A percentile compares a stretch with the other conserved stretches of the same genome.
Evolutionary conservation across 2,113 vertebrate species (phyloP).

Genomic region (Nipponia nippon): DNA sequence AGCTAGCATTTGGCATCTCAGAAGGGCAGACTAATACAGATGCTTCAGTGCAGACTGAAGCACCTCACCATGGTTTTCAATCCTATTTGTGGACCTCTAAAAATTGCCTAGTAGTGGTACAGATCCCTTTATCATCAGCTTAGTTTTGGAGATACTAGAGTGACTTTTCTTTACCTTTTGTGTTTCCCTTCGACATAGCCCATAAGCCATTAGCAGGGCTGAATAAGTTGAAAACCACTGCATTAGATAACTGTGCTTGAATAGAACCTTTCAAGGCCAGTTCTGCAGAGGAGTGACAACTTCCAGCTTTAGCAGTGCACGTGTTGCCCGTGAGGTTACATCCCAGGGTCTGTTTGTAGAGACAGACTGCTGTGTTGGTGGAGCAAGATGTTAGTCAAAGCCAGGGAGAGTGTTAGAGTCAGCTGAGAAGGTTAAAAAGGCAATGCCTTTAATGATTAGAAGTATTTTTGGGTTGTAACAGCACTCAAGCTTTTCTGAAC

Average conservation of each 20-base stretch:
- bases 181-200: neutral
- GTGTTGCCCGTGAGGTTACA: neutral
- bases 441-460: slow-evolving; percentile 25
- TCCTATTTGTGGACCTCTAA: neutral
- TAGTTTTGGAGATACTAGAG: neutral
- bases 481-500: slow-evolving; percentile 32
- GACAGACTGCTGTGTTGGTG: neutral
- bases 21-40: neutral
- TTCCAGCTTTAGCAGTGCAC: neutral
- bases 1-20: neutral
- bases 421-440: slow-evolving; percentile 4
- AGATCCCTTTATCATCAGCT: neutral
- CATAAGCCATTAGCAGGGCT: neutral
- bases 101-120: neutral
- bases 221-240: neutral
- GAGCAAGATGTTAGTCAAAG: neutral
- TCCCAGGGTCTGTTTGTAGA: neutral
- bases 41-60: neutral
- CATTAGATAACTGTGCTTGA: neutral
- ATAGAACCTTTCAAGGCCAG: neutral
- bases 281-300: neutral
- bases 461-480: neutral
- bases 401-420: neutral
- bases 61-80: neutral
- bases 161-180: neutral